Evolutionary conservation across 2,888 invertebrate species (phyloP), one percentile per base, ranked within the genome.

Genomic region (Nomada ruficornis): DNA sequence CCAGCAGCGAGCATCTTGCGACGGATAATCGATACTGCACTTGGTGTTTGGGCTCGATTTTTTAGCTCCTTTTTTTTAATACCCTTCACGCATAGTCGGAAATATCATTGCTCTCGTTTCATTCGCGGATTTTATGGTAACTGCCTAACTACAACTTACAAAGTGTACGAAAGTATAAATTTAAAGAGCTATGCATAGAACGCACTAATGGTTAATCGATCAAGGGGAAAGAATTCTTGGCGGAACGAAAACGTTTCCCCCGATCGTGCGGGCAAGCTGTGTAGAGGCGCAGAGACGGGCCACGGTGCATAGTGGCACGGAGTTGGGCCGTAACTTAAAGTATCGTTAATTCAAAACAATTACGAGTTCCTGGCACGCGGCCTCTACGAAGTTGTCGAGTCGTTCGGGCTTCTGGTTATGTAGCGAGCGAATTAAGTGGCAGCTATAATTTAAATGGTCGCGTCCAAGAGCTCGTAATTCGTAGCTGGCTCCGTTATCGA

Each of bases 261-360:
- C 36, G 7, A 36, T 36, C 36, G 36, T 7, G 44, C 42, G 57
- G 52, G 26, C 29, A 68, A 54, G 36, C 54, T 62, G 36, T 42
- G 67, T 63, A 23, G 47, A 47, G 63, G n/a, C 26, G 15, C 7
- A 54, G 62, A 44, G 73, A 62, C 71, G 52, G 57, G 67, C 50
- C 57, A 36, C 36, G 36, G 52, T 63, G 69, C 77, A 20, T 15
- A 81, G 74, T 68, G 78, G 81, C 63, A 59, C 55, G 60, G 44
- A 86, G 82, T 81, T 72, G 86, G 77, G 71, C 63, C 82, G 79
- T 64, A 74, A 83, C 88, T 85, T 88, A 88, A 88, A 88, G 88
- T 88, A 88, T 88, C 88, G 88, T 88, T 88, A 88, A 88, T 88
- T 88, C 88, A 87, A 88, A 88, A 88, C 88, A 88, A 88, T 88